phyloP scores from a whole-genome alignment of 2,113 vertebrate species.

The Anthoscopus minutus region DNA sequence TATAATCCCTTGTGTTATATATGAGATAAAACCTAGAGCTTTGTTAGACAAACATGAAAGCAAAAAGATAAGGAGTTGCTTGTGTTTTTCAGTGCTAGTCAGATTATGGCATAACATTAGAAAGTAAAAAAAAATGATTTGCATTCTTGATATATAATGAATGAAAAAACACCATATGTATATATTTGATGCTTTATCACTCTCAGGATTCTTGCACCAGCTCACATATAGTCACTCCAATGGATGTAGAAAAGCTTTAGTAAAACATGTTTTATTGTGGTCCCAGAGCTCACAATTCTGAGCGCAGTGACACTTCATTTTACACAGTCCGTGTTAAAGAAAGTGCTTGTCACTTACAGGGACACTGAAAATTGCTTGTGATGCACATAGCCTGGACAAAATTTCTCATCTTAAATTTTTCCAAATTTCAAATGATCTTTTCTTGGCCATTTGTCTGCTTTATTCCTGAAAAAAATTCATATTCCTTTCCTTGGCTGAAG shows the following conservation, averaged over 20 bases:
- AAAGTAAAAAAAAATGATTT: slow-evolving; percentile 8
- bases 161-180: not conserved
- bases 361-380: not conserved
- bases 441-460: not conserved
- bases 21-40: not conserved
- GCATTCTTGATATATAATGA: slow-evolving; percentile 41
- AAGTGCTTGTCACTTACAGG: not conserved
- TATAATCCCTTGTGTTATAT: not conserved
- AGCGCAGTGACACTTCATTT: not conserved
- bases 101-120: not conserved
- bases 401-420: not conserved
- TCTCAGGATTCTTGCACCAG: not conserved
- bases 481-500: not conserved
- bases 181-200: slow-evolving; percentile 1
- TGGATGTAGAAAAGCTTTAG: not conserved
- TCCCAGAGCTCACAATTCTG: not conserved
- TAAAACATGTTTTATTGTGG: not conserved
- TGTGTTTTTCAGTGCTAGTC: not conserved
- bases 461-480: not conserved
- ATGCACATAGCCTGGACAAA: not conserved
- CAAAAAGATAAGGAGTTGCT: not conserved
- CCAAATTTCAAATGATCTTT: not conserved
- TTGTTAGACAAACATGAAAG: not conserved
- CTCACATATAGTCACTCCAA: not conserved
- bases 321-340: not conserved